A percentile compares a stretch with the other conserved stretches of the same genome.
These are phyloP conservation scores for Ptychobarbus kaznakovi DNA, from an alignment of 2,797 vertebrate genomes.

Conservation along the genomic window DNA sequence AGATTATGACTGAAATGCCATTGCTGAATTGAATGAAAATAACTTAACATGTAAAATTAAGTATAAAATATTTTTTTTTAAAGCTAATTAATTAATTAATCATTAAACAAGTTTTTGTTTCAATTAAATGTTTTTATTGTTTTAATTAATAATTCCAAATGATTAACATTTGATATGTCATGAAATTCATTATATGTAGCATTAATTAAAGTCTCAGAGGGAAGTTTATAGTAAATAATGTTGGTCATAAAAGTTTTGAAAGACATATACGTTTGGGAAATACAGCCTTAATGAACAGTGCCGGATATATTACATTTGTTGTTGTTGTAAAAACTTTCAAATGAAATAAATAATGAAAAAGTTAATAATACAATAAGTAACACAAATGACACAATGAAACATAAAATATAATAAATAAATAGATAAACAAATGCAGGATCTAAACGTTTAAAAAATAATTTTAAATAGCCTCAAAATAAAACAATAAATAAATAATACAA, in stretches of 20 bases:
- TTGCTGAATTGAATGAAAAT: not conserved
- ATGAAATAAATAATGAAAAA: not conserved
- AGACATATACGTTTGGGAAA: not conserved
- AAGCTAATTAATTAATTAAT: no score
- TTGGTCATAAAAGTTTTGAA: not conserved
- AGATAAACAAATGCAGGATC: no score
- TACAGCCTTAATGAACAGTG: not conserved
- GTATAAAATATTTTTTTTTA: no score
- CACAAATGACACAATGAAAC: not conserved
- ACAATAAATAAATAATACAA: not conserved
- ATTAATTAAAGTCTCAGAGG: not conserved
- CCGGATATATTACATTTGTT: no score
- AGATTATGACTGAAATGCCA: not conserved
- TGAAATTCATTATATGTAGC: not conserved
- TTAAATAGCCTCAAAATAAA: no score
- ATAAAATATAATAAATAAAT: not conserved
- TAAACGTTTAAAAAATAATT: no score
- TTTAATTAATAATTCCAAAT: not conserved
- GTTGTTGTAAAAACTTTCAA: not conserved
- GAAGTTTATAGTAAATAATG: not conserved
- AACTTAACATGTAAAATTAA: not conserved
- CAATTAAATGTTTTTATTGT: not conserved
- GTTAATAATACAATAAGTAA: not conserved
- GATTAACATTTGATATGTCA: not conserved
- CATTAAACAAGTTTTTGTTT: no score